Evolutionary conservation across 2,113 vertebrate species (phyloP), one percentile per base, ranked within the genome.

Genomic region (Archocentrus centrarchus): DNA sequence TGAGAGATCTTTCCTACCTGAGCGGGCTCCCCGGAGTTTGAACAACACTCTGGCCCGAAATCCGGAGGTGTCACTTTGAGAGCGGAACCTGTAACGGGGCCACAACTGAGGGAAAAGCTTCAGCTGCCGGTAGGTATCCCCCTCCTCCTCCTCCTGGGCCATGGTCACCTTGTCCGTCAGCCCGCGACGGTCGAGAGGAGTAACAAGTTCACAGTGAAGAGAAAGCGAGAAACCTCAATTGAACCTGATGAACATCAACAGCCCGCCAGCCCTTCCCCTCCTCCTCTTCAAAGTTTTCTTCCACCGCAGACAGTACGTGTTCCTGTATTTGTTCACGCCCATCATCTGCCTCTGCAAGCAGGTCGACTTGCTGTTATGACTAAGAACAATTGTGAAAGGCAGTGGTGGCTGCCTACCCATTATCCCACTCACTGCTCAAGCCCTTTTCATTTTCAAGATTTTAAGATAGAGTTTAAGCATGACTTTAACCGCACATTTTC

Each of bases 21-120:
- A 93, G 44, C 80, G 87, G 20, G 92, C 90, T 35, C 91, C 91
- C 13, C 89, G 63, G 41, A 95, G 90, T 79, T 86, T 89, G 80
- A 55, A 66, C 75, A 94, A 30, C 27, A 94, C 85, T 60, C 90
- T 90, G 70, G 86, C 80, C 63, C 88, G 85, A 64, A 95, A 95
- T 39, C 94, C 91, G 0, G 91, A 95, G 24, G 81, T 59, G 84
- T 95, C 95, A 61, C 95, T 95, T 5, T 86, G 86, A 3, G 95
- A 95, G 47, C 94, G 93, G 37, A 79, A 11, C 77, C 95, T 91
- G 27, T 78, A 77, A 3, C 83, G 57, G 61, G 91, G 85, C 88
- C 91, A 79, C 18, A 86, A 73, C 39, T 32, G 59, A 18, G 68
- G 11, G 24, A 92, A 93, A 2, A 57, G 53, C 73, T 47, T 94